A percentile compares a stretch with the other conserved stretches of the same genome.
Evolutionary conservation across 2,888 invertebrate species (phyloP).

Genomic region (Melanostoma mellinum): DNA sequence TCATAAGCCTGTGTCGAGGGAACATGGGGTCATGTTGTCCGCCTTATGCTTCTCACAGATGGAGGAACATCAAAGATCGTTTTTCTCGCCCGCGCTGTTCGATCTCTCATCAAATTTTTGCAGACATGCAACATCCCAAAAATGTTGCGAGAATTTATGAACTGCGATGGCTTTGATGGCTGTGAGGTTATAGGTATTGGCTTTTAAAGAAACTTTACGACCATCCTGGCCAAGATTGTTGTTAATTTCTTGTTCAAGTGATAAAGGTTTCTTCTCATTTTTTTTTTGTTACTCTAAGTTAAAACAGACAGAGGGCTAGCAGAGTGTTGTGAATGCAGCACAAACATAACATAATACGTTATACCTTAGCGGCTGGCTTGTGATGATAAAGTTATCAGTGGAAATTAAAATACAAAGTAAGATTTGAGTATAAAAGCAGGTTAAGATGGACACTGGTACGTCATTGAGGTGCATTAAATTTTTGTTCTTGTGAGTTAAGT

Average conservation of each 20-base stretch:
- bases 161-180: slow-evolving; percentile 18
- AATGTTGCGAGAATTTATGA: slow-evolving; percentile 59
- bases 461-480: background rate
- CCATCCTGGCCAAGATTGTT: slow-evolving; percentile 59
- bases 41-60: slow-evolving; percentile 32
- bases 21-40: slow-evolving; percentile 48
- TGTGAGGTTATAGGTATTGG: background rate
- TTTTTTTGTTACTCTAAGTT: background rate
- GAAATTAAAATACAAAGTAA: slow-evolving; percentile 60
- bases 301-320: slow-evolving; percentile 21
- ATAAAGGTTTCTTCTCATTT: slow-evolving; percentile 53
- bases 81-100: slow-evolving; percentile 33
- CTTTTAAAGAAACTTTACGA: slow-evolving; percentile 65
- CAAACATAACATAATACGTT: slow-evolving; percentile 47
- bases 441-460: background rate
- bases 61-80: slow-evolving; percentile 47
- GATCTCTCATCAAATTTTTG: slow-evolving; percentile 66
- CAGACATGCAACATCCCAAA: slow-evolving; percentile 46
- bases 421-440: slow-evolving; percentile 4
- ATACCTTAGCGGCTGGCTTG: slow-evolving; percentile 53
- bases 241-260: slow-evolving; percentile 70
- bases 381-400: slow-evolving; percentile 63
- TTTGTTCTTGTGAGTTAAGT: slow-evolving; percentile 12
- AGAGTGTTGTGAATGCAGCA: background rate
- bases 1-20: slow-evolving; percentile 39